Conservation (phyloP, 2,888 invertebrate species). For the Onthophagus sagittarius region DNA sequence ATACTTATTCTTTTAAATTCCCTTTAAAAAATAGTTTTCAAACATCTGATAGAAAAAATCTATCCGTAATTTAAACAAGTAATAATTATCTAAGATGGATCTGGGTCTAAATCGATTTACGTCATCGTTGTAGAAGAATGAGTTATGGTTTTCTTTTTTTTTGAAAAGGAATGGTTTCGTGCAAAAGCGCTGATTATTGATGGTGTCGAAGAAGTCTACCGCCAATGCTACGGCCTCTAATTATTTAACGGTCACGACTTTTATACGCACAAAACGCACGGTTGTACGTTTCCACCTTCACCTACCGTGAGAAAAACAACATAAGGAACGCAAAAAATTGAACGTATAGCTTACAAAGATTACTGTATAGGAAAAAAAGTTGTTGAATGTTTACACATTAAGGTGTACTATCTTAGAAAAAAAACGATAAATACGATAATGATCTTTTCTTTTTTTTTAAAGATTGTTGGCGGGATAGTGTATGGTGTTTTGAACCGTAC, state of each 20-base stretch:
- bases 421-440: no score
- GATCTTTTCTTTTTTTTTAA: no score
- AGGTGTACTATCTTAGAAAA: no score
- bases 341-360: no score
- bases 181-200: background rate
- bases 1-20: no score
- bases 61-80: background rate
- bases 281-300: background rate
- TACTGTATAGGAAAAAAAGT: no score
- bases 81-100: background rate
- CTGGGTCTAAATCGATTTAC: background rate
- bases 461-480: no score
- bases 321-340: background rate
- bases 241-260: conserved; percentile 6
- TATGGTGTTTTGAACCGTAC: no score
- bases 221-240: background rate
- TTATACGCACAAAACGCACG: conserved; percentile 3
- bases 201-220: background rate
- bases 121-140: background rate
- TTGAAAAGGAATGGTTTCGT: background rate
- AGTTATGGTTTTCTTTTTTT: background rate
- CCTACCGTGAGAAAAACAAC: conserved; percentile 8
- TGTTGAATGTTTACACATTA: no score
- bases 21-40: no score
- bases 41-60: no score